A percentile compares a stretch with the other conserved stretches of the same genome.
Conservation (phyloP, 2,888 invertebrate species). For the Drosophila borborema region DNA sequence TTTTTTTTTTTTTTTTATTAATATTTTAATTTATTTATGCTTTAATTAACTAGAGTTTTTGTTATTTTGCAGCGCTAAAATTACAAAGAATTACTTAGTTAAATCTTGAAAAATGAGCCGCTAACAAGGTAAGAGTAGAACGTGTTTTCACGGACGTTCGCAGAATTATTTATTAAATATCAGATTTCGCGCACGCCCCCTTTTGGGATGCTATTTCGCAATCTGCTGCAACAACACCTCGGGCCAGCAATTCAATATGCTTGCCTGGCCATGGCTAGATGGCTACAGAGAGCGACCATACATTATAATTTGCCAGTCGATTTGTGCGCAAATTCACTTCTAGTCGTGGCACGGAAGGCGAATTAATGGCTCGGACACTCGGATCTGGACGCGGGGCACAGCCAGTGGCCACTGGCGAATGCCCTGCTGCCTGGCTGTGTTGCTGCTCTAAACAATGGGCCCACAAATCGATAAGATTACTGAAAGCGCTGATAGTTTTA, state of each 20-base stretch:
- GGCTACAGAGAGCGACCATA: constrained; percentile 44
- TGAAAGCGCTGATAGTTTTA: constrained; percentile 47
- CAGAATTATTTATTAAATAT: constrained; percentile 55
- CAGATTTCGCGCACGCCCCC: constrained; percentile 52
- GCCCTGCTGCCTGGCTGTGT: constrained; percentile 20
- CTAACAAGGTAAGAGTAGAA: constrained; percentile 61
- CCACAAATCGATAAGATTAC: constrained; percentile 55
- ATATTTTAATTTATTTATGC: neutral
- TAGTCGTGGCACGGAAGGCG: constrained; percentile 40
- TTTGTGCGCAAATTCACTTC: constrained; percentile 71
- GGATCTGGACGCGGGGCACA: too few species aligned
- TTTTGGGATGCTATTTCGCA: constrained; percentile 54
- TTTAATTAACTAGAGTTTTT: neutral
- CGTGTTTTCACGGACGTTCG: constrained; percentile 49
- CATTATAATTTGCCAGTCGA: constrained; percentile 80
- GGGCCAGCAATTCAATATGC: constrained; percentile 52
- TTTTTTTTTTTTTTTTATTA: too few species aligned
- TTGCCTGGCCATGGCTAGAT: neutral
- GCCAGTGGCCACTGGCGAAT: too few species aligned
- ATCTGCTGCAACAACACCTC: constrained; percentile 74
- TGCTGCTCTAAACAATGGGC: constrained; percentile 66
- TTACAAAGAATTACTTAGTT: neutral
- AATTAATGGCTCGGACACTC: constrained; percentile 38
- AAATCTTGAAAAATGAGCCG: constrained; percentile 24
- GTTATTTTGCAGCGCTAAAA: neutral